Evolutionary conservation across 2,113 vertebrate species (phyloP), one percentile per base, ranked within the genome.

Genomic region (Connochaetes taurinus): DNA sequence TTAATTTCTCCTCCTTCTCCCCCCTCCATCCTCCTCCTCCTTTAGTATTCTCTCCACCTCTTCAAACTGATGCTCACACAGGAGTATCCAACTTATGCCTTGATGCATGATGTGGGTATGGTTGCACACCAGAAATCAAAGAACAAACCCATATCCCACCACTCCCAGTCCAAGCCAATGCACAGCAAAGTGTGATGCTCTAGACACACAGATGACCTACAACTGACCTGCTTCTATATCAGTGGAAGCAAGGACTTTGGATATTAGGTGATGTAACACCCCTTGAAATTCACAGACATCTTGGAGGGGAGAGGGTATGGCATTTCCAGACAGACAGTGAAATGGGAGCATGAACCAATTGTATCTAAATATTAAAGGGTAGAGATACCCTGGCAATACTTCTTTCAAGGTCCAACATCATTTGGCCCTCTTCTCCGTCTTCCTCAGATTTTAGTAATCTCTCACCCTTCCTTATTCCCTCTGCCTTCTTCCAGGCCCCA

Each of bases 81-180:
- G 4, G 29, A 43, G n/a, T 21, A 19, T 82, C 40, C 43, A 83
- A 23, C 13, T 6, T 15, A 31, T 5, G 9, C 11, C 17, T 47
- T 80, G 55, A 14, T 5, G 14, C 50, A 40, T 13, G 16, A 7
- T 23, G 33, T 52, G 17, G 10, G 10, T 55, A 8, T 10, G 6
- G 16, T 11, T 40, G 17, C 13, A 36, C 3, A 33, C 8, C 7
- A 36, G 29, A 47, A 84, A 45, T 53, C 74, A 57, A 45, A 58
- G 33, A 71, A n/a, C 4, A 6, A 7, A 0, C 1, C 21, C 6
- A 3, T 11, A 4, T 12, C 45, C 10, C 74, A n/a, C 10, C 17
- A n/a, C 1, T 2, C 25, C 17, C 33, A 13, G 27, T 33, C 14
- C 0, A 60, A 52, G 15, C 6, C 45, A 47, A 33, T 36, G 4